Evolutionary conservation across 2,888 invertebrate genomes (phyloP).

Genomic region (Neoitamus cyanurus): DNA sequence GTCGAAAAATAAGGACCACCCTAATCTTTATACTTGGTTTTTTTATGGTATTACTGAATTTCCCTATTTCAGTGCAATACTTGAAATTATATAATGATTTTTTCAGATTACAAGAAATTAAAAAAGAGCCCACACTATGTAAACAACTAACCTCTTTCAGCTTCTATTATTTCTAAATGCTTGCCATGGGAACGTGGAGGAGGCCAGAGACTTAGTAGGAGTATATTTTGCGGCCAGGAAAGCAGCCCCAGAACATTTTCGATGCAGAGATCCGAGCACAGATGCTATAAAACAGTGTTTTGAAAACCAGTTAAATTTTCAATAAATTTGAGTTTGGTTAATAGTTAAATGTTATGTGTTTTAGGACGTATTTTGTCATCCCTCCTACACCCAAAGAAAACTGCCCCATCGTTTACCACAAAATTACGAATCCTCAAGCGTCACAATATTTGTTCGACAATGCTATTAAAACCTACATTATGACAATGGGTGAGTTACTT

Average conservation of each 20-base stretch:
- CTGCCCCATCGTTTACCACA: slow-evolving; percentile 72
- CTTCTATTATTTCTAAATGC: slow-evolving; percentile 53
- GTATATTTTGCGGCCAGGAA: slow-evolving; percentile 72
- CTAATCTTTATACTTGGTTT: too few relatives aligned
- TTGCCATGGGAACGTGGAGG: slow-evolving; percentile 48
- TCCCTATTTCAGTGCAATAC: too few relatives aligned
- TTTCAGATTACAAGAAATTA: neutral
- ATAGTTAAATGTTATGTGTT: slow-evolving; percentile 53
- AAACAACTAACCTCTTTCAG: slow-evolving; percentile 39
- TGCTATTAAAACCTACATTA: slow-evolving; percentile 71
- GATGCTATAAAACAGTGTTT: slow-evolving; percentile 66
- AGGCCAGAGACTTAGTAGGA: slow-evolving; percentile 62
- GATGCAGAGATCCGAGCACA: slow-evolving; percentile 67
- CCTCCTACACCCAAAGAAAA: slow-evolving; percentile 71
- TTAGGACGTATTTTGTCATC: slow-evolving; percentile 70
- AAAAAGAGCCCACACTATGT: too few relatives aligned
- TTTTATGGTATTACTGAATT: too few relatives aligned
- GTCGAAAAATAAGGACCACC: too few relatives aligned
- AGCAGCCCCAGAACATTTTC: slow-evolving; percentile 74
- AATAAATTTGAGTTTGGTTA: neutral
- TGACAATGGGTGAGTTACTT: slow-evolving; percentile 68
- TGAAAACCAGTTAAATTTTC: slow-evolving; percentile 66
- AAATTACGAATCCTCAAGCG: slow-evolving; percentile 70
- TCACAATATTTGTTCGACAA: slow-evolving; percentile 72
- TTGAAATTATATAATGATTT: too few relatives aligned